Base-by-base conservation (phyloP, 2,888 invertebrate genomes). In the Ornithoptera alexandrae region DNA sequence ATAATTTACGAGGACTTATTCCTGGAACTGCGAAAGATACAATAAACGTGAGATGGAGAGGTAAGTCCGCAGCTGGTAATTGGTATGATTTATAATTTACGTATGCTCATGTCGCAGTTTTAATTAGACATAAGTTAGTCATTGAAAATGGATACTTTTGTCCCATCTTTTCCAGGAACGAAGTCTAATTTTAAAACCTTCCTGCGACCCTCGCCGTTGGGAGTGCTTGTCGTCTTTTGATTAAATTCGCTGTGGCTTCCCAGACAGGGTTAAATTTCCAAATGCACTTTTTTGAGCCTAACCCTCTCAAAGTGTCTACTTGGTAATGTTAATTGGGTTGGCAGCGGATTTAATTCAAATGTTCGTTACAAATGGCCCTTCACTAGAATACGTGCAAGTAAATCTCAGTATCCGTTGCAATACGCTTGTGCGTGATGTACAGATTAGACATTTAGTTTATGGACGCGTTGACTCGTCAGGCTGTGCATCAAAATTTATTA, bases 391-490 rank as follows among this genome's bases (percentile, higher is more conserved):
- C 65, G 67, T 65, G 73, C 72, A 68, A 72, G 70, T 77, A 75
- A 78, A 76, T 76, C 75, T 78, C 77, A 76, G 74, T 78, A 73
- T 74, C 72, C 72, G 71, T 70, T 76, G 81, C 79, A 81, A 79
- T 83, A 78, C 82, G 73, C 82, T 30, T 84, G 84, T 75, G 78
- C 79, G 82, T 87, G 89, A 88, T 89, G 84, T 84, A 79, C 79
- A 77, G 79, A 79, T 79, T 82, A 84, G 83, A 88, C 78, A 77
- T 74, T 80, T 83, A 84, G 89, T 89, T 89, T 88, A 90, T 88
- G 76, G 85, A 81, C 76, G 79, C 80, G 84, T 88, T 86, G 84
- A 88, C 86, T 88, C 81, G 85, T 83, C 86, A 82, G 65, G 62
- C 64, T 79, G 80, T 46, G 74, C 83, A 84, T 84, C 81, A 80